Evolutionary conservation across 2,113 vertebrate species (phyloP).

Genomic region (Gnathonemus longibarbis): DNA sequence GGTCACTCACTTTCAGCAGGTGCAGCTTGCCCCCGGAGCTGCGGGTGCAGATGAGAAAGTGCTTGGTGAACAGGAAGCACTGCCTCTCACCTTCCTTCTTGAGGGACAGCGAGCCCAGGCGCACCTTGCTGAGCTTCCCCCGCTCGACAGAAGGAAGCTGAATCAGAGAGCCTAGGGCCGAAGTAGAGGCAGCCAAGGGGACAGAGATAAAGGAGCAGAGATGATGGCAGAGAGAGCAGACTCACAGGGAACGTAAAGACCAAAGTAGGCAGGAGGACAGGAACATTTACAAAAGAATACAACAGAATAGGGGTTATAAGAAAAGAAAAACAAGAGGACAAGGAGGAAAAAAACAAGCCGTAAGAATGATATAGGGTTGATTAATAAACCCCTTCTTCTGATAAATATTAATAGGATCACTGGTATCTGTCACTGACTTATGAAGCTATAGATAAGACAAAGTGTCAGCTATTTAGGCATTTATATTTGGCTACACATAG

Average conservation of each 20-base stretch:
- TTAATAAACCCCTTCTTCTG: background rate
- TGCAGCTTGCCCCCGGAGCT: slow-evolving; percentile 97
- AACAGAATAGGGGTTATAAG: background rate
- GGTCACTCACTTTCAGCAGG: slow-evolving; percentile 78
- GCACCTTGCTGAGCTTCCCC: slow-evolving; percentile 94
- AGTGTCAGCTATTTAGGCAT: background rate
- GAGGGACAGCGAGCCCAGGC: slow-evolving; percentile 86
- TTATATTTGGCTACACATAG: background rate
- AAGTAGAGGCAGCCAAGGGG: background rate
- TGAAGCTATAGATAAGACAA: background rate
- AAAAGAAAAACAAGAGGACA: background rate
- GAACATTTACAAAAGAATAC: background rate
- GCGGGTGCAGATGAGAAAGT: slow-evolving; percentile 94
- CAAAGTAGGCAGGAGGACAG: background rate
- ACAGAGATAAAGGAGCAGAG: background rate
- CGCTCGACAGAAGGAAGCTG: slow-evolving; percentile 95
- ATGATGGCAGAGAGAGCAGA: background rate
- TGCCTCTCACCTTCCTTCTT: slow-evolving; percentile 98
- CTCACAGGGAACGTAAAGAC: background rate
- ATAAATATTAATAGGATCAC: background rate
- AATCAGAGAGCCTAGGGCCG: slow-evolving; percentile 83
- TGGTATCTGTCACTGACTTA: slow-evolving; percentile 8
- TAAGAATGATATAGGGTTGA: background rate
- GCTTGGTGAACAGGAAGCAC: slow-evolving; percentile 97
- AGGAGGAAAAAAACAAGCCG: background rate